Conservation (phyloP, 1,140 invertebrate species). For the Anoplophora glabripennis region DNA sequence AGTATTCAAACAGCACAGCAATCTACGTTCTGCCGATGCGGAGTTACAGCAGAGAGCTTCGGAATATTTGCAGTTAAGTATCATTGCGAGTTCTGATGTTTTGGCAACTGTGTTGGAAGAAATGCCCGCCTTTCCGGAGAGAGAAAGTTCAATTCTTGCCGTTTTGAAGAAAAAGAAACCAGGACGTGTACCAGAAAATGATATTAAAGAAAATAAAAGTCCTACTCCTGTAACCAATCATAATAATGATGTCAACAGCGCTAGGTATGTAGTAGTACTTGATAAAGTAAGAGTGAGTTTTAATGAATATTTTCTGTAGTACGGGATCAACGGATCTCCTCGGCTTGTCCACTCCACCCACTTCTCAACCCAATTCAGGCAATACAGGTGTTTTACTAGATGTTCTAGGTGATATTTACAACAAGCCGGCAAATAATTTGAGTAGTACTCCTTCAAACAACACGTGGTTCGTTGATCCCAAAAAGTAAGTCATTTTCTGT, state of each 20-base stretch:
- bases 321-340: conserved; percentile 77
- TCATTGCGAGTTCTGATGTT: conserved; percentile 95
- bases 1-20: conserved; percentile 94
- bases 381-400: conserved; percentile 81
- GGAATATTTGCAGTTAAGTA: conserved; percentile 95
- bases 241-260: conserved; percentile 58
- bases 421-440: conserved; percentile 61
- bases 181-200: conserved; percentile 81
- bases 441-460: conserved; percentile 46
- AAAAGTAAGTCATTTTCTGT: conserved; percentile 23
- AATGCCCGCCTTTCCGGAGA: conserved; percentile 99
- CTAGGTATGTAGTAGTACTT: conserved; percentile 49
- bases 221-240: conserved; percentile 65
- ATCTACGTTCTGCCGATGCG: conserved; percentile 94
- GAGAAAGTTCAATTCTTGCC: conserved; percentile 96
- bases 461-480: conserved; percentile 22
- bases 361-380: conserved; percentile 59
- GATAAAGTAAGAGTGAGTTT: background rate
- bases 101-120: conserved; percentile 98
- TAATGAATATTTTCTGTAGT: conserved; percentile 41
- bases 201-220: conserved; percentile 76
- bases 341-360: conserved; percentile 78
- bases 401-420: conserved; percentile 86
- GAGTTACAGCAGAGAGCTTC: conserved; percentile 97
- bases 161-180: conserved; percentile 98